Evolutionary conservation across 2,113 vertebrate species (phyloP), one percentile per base, ranked within the genome.

Genomic region (Cyphomyrus discorhynchus): DNA sequence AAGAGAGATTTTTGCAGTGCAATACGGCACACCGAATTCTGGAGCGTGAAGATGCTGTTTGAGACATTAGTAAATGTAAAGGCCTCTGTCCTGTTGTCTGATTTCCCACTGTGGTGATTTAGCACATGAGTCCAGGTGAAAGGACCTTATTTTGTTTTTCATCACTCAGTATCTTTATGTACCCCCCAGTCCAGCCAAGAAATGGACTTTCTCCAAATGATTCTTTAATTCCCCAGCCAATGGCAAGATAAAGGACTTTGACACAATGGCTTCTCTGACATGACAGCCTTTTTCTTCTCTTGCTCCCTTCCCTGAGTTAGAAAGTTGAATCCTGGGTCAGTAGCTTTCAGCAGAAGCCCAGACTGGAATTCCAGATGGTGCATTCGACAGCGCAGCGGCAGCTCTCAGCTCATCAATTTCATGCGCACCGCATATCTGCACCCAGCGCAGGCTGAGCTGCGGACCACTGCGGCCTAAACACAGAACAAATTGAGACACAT

Each of bases 401-500:
- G 93, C 92, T 94, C 95, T 93, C 93, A 93, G 92, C 93, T 94
- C 94, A 96, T 96, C 95, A 96, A 96, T 94, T 96, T 96, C 94
- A 94, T 93, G 91, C 92, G 92, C 94, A 93, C 91, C 45, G 91
- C 92, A 94, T 90, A 94, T 94, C 94, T 92, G 94, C 92, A 92
- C 93, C 92, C 91, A 91, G 92, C 91, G 62, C 88, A 42, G 94
- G 92, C 93, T 56, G 90, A 92, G 90, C 95, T 93, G 94, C 88
- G 90, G 91, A 92, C 92, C 95, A 92, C 93, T 94, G 94, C 94
- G 95, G 95, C 95, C 93, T 94, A 95, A 96, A 96, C 94, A 95
- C 95, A 95, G 95, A 96, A 97, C 96, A 97, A 96, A 97, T 96
- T 96, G 96, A 97, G 96, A 96, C 95, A 96, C 95, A 96, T 96